Base-by-base conservation (phyloP, 2,797 vertebrate species). In the Rousettus madagascariensis region DNA sequence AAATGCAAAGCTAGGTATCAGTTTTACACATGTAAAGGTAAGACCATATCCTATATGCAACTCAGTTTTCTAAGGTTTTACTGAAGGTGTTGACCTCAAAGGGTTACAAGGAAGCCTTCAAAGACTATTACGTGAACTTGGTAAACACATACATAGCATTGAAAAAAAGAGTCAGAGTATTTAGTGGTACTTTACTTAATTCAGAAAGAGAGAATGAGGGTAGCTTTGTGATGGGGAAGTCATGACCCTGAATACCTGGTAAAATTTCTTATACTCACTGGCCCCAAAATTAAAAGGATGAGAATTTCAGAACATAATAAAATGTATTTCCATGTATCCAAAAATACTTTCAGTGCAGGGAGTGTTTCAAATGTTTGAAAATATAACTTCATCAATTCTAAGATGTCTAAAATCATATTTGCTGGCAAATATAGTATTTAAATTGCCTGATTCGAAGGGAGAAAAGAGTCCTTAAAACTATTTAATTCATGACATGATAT, bases 381-480 rank as follows among this genome's bases (percentile, higher is more conserved):
- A 95, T 85, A 93, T 74, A 30, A 71, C 74, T 96, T 86, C 69
- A 91, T 86, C 96, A 95, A 93, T 91, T 95, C 61, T 96, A 96
- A 92, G 91, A 51, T 92, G 86, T 94, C 79, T 94, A 96, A 94
- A 95, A 95, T 93, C 94, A 95, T 68, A 84, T 84, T 77, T 68
- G 12, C 59, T 72, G 53, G 69, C 41, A 97, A 97, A 96, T 93
- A 94, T 5, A 95, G 68, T 46, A 80, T 68, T 83, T 97, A 20
- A 83, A 90, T 59, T 96, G 89, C 78, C 61, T 95, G 30, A 96
- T 57, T 72, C 65, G 94, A 77, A 95, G 75, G 17, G 51, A 96
- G 75, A 82, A 95, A 91, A 65, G 36, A 77, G 51, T 82, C 84
- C 83, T 87, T n/a, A 94, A 86, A 89, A 93, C 83, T 93, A 38